Evolutionary conservation across 2,797 vertebrate genomes (phyloP).

Genomic region (Manis javanica): DNA sequence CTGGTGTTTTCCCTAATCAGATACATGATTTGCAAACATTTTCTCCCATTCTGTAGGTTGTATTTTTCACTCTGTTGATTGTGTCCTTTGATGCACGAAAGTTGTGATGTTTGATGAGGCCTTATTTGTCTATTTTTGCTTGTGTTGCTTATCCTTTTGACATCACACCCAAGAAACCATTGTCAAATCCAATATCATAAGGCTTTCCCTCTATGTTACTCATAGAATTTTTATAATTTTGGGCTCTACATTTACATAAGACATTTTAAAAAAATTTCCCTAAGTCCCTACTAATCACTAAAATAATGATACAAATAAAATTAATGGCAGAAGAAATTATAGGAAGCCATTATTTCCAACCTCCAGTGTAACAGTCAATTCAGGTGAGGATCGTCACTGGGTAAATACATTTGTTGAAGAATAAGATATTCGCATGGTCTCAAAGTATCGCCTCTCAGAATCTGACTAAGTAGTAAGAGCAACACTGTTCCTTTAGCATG

Average conservation of each 20-base stretch:
- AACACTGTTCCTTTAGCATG: neutral
- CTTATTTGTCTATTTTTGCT: neutral
- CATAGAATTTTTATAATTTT: neutral
- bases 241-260: neutral
- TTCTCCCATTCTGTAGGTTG: neutral
- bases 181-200: neutral
- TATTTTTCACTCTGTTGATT: neutral
- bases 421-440: neutral
- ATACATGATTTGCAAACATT: neutral
- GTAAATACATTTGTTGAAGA: neutral
- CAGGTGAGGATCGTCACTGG: neutral
- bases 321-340: neutral
- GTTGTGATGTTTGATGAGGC: neutral
- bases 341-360: neutral
- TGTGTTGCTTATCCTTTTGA: neutral
- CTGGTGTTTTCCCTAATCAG: neutral
- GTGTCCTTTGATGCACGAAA: neutral
- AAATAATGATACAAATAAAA: neutral
- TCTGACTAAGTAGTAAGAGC: neutral
- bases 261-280: neutral
- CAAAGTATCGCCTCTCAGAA: neutral
- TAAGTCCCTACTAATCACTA: neutral
- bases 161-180: neutral
- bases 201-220: neutral
- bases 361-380: neutral